Evolutionary conservation across 2,888 invertebrate species (phyloP), one percentile per base, ranked within the genome.

Genomic region (Lithophane socia): DNA sequence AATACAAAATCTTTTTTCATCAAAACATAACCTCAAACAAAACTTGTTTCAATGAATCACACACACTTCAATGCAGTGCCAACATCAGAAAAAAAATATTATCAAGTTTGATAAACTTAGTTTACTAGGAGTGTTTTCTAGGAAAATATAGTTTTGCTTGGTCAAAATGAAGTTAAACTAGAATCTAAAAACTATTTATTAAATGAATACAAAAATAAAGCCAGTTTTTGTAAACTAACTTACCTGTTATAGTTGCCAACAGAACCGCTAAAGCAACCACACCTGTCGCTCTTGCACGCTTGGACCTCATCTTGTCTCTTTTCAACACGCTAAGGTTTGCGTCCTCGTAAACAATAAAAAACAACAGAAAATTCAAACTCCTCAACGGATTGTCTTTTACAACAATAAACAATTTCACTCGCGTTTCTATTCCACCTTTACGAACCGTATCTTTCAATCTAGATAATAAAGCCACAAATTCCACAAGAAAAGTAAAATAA

Each of bases 231-330:
- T 72, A 10, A 71, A 79, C 68, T 61, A 93, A 91, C 87, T 93
- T 96, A 96, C 96, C 96, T 96, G 96, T 92, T 94, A 96, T 91
- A 89, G 93, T 91, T 86, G 94, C 95, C 92, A 96, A 93, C 91
- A 96, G 91, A 88, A 96, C 92, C 91, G 94, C 95, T 88, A 96
- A 90, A 90, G 93, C 94, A 92, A 91, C 95, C 95, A 94, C 96
- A 96, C 96, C 96, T 96, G 96, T 96, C 96, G 93, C 94, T 93
- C 95, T 92, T 89, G 89, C 93, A 86, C 93, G 94, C 82, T 92
- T 91, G 89, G 92, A 92, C 93, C 91, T 94, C 96, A 96, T 96
- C 86, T 94, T 95, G 95, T 96, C 96, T 94, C 96, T 95, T 92
- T 96, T 94, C 89, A 92, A 94, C 96, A 91, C 93, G 90, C 91